Conservation (phyloP, 2,797 vertebrate species). For the Tragopan temminckii region DNA sequence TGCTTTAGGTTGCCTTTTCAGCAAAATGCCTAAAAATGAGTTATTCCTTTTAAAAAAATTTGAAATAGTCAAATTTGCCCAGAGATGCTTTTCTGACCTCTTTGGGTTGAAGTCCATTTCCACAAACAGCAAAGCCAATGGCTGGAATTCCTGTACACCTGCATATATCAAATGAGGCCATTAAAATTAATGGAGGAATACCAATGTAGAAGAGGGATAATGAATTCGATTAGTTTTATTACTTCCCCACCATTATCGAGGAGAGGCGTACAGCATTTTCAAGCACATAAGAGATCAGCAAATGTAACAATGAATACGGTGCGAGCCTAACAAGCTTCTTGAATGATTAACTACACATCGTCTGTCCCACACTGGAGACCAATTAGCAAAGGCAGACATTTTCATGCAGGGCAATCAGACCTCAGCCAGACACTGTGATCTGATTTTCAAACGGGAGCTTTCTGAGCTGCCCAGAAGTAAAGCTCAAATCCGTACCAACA, state of each 20-base stretch:
- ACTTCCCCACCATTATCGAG: neutral
- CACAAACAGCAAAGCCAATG: neutral
- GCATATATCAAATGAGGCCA: neutral
- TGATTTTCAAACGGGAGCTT: neutral
- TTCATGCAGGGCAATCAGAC: neutral
- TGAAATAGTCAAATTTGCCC: neutral
- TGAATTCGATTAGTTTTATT: constrained; percentile 23
- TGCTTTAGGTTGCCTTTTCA: neutral
- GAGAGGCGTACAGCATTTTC: neutral
- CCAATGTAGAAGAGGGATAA: neutral
- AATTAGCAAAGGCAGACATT: neutral
- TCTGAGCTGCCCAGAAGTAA: neutral
- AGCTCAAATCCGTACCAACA: neutral
- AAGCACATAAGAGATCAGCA: neutral
- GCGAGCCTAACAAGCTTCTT: constrained; percentile 29
- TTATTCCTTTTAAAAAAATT: neutral
- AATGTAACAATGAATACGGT: neutral
- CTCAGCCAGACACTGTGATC: neutral
- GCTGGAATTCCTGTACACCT: neutral
- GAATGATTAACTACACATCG: constrained; percentile 30
- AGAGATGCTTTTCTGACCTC: neutral
- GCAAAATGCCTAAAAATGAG: neutral
- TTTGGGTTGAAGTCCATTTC: neutral
- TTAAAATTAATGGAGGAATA: constrained; percentile 14
- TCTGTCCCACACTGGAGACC: neutral